Conservation (phyloP, 1,140 invertebrate genomes). For the Galendromus occidentalis region DNA sequence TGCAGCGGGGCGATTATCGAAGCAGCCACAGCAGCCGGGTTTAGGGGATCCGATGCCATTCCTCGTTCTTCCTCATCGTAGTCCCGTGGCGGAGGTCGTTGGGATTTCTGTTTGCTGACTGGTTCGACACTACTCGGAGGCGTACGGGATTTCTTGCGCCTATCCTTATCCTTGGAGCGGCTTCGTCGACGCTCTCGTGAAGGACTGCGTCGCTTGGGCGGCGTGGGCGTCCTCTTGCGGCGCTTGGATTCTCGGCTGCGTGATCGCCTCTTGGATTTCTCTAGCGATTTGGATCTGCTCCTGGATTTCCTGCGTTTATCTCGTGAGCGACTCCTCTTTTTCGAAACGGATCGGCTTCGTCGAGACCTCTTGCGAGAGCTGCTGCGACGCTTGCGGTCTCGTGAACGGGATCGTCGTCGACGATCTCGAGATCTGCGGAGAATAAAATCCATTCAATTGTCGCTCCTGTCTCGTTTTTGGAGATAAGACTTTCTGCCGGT, state of each 20-base stretch:
- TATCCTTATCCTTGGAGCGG: not conserved
- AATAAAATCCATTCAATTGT: not conserved
- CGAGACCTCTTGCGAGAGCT: not conserved
- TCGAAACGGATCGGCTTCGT: not conserved
- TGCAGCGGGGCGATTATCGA: not conserved
- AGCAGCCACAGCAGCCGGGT: not conserved
- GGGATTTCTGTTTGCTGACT: not conserved
- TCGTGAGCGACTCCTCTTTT: not conserved
- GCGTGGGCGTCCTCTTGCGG: too few relatives aligned
- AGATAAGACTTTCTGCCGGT: not conserved
- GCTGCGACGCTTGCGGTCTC: not conserved
- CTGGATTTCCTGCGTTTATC: not conserved
- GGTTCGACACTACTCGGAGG: not conserved
- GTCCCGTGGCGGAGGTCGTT: not conserved
- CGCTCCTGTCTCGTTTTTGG: not conserved
- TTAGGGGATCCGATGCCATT: not conserved
- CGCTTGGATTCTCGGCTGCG: not conserved
- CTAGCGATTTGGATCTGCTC: not conserved
- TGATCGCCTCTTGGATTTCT: not conserved
- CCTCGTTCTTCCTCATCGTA: conserved; percentile 2
- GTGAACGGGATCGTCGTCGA: not conserved
- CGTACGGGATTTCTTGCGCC: not conserved
- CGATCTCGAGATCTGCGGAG: not conserved
- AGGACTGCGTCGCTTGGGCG: not conserved
- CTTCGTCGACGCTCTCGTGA: not conserved